Evolutionary conservation across 2,113 vertebrate genomes (phyloP), one percentile per base, ranked within the genome.

Genomic region (Lamprologus callipterus): DNA sequence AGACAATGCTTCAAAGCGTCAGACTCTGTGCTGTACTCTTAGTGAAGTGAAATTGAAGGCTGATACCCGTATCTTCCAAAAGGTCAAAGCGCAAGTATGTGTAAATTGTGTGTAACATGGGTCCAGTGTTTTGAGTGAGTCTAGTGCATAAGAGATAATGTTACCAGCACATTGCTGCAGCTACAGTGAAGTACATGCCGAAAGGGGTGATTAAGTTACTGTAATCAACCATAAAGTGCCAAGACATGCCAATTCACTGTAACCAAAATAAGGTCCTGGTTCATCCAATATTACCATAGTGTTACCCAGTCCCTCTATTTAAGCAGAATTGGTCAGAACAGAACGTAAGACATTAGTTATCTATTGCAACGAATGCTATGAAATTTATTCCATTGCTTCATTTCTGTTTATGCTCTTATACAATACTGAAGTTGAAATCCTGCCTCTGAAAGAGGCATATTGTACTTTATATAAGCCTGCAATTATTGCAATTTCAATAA

Each of bases 171-270:
- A 31, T 2, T 8, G 9, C 14, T 49, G 26, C 42, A 78, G 26
- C 45, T 8, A 31, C 70, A 19, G 40, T 45, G 70, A 75, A 75
- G 26, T 49, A 45, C 70, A 31, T 78, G 2, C 45, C 1, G 10
- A 51, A 28, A 33, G 73, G 26, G 45, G 45, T 78, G 17, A 78
- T 78, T 78, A 78, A 78, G 45, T 78, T 78, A 51, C 73, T 51
- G 45, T 51, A 51, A 78, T 78, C 73, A 51, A 78, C 45, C 73
- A 78, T 47, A 78, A 51, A 51, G 73, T 78, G 10, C 45, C 26
- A 33, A 78, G 7, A 51, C 73, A 51, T n/a, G 73, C 42, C 73
- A 26, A 51, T 51, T 78, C 73, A 78, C 16, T 49, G 16, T n/a
- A 31, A 78, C 45, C 6, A 75, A 75, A 28, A 26, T 75, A 17